A percentile compares a stretch with the other conserved stretches of the same genome.
Conservation (phyloP, 2,797 vertebrate species). For the Lophura swinhoii region DNA sequence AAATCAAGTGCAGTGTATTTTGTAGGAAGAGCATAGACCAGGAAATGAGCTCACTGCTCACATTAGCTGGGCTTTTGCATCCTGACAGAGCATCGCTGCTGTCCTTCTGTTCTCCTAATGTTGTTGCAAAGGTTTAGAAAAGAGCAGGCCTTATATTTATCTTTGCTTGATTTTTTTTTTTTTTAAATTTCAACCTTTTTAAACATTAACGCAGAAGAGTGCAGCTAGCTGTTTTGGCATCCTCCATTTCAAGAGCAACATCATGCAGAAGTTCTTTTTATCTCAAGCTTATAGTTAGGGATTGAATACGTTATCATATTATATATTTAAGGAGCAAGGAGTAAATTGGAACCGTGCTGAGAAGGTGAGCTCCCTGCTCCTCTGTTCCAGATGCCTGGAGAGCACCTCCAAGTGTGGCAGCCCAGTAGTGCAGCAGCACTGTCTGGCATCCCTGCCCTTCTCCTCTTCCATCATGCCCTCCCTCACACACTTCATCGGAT, state of each 20-base stretch:
- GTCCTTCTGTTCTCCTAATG: neutral
- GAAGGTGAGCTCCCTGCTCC: neutral
- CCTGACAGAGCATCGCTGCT: neutral
- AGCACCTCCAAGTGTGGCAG: neutral
- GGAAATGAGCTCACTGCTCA: neutral
- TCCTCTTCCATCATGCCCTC: neutral
- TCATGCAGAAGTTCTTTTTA: neutral
- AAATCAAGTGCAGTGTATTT: neutral
- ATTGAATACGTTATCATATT: neutral
- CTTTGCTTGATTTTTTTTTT: neutral
- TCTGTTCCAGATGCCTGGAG: neutral
- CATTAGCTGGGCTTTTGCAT: neutral
- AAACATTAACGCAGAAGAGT: neutral
- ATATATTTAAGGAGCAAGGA: neutral
- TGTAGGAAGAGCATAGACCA: fast-evolving
- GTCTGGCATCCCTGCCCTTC: neutral
- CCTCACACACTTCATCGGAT: neutral
- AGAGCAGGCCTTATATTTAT: neutral
- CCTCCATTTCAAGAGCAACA: neutral
- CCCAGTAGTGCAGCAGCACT: neutral
- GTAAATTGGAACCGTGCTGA: neutral
- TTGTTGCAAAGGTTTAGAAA: neutral
- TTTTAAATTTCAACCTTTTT: neutral
- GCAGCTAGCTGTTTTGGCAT: neutral
- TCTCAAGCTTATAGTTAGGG: neutral